Conservation (phyloP, 2,113 vertebrate species). For the Plecotus auritus region DNA sequence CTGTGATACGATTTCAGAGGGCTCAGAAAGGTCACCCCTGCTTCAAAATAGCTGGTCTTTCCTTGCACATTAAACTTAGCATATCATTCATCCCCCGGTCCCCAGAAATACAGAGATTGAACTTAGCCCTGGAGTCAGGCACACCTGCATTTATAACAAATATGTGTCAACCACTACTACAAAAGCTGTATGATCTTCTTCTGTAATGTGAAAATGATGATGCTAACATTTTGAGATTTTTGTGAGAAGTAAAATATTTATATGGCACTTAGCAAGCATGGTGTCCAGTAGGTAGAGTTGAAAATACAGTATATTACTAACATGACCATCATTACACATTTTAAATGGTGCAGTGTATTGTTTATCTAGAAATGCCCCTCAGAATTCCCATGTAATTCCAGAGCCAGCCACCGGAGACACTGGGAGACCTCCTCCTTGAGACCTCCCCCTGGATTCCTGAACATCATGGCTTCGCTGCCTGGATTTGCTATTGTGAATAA, state of each 20-base stretch:
- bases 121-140: not conserved
- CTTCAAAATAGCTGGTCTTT: not conserved
- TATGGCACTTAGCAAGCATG: not conserved
- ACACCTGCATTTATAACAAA: not conserved
- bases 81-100: not conserved
- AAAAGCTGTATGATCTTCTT: not conserved
- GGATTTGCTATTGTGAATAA: not conserved
- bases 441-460: not conserved
- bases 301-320: not conserved
- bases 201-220: not conserved
- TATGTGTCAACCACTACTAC: not conserved
- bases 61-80: not conserved
- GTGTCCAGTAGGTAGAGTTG: not conserved
- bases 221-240: not conserved
- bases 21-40: not conserved
- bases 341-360: not conserved
- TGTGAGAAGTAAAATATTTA: not conserved
- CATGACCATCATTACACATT: not conserved
- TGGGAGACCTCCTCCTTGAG: not conserved
- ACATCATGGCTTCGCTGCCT: not conserved
- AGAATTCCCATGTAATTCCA: too few relatives aligned
- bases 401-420: not conserved
- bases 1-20: not conserved
- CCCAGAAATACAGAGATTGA: not conserved
- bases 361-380: not conserved